These are phyloP conservation scores for Malurus elegans DNA, from an alignment of 2,113 vertebrate species.

Conservation along the genomic window DNA sequence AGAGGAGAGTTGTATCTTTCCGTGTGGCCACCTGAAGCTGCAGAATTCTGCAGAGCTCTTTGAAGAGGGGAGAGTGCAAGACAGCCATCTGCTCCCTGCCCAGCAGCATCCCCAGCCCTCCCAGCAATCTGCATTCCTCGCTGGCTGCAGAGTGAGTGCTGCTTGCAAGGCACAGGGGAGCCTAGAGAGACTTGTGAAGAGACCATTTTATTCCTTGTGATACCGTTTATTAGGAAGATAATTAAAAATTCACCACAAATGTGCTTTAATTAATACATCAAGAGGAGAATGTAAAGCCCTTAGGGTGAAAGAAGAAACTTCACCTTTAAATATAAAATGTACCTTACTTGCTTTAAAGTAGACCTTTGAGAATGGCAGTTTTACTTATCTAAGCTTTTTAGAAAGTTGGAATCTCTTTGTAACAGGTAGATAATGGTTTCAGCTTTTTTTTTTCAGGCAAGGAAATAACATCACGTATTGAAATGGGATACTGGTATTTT, in stretches of 20 bases:
- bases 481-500: slow-evolving; percentile 8
- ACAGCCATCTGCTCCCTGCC: not conserved
- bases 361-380: slow-evolving; percentile 31
- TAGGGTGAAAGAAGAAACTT: slow-evolving; percentile 36
- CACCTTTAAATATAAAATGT: slow-evolving; percentile 55
- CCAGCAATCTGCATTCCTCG: not conserved
- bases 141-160: not conserved
- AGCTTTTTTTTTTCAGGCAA: not conserved
- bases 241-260: slow-evolving; percentile 58
- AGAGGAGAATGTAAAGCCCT: slow-evolving; percentile 49
- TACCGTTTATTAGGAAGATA: slow-evolving; percentile 56
- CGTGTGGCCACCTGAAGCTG: not conserved
- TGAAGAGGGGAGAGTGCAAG: not conserved
- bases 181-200: slow-evolving; percentile 17
- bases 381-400: slow-evolving; percentile 59
- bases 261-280: slow-evolving; percentile 64
- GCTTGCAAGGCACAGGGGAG: not conserved
- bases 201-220: slow-evolving; percentile 46
- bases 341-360: slow-evolving; percentile 38
- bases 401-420: slow-evolving; percentile 38
- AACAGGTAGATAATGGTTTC: slow-evolving; percentile 42
- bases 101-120: not conserved
- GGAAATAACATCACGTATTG: not conserved
- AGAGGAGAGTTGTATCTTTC: not conserved
- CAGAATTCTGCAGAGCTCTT: not conserved